phyloP scores from a whole-genome alignment of 2,888 invertebrate species.

The Leucoma salicis region DNA sequence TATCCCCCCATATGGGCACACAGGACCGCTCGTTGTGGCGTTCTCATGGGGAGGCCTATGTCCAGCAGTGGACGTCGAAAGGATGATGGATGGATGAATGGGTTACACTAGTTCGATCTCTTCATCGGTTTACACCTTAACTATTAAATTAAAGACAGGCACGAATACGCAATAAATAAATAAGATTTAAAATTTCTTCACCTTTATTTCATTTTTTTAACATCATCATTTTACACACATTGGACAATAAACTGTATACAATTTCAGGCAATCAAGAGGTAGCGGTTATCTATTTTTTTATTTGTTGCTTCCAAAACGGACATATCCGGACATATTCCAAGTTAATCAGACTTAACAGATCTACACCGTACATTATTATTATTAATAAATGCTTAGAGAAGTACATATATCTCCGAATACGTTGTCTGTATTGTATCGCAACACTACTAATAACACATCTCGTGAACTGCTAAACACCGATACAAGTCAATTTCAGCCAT shows the following conservation, averaged over 20 bases:
- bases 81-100: no score
- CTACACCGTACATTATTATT: conserved; percentile 22
- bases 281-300: conserved; percentile 65
- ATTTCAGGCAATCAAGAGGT: conserved; percentile 77
- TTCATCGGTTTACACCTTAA: no score
- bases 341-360: conserved; percentile 19
- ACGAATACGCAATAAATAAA: conserved; percentile 23
- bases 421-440: conserved; percentile 17
- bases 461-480: conserved; percentile 47
- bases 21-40: no score
- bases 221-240: conserved; percentile 62
- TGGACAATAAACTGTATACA: conserved; percentile 64
- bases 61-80: no score
- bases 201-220: conserved; percentile 65
- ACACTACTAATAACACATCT: conserved; percentile 44
- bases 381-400: conserved; percentile 29
- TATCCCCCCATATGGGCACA: no score
- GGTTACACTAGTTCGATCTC: no score
- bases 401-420: conserved; percentile 19
- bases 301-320: conserved; percentile 18
- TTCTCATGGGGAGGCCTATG: no score
- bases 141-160: background rate
- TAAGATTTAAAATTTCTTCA: conserved; percentile 58
- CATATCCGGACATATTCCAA: conserved; percentile 12
- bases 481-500: conserved; percentile 33